A percentile compares a stretch with the other conserved stretches of the same genome.
These are phyloP conservation scores for Sprattus sprattus DNA, from an alignment of 2,113 vertebrate genomes.

Conservation along the genomic window DNA sequence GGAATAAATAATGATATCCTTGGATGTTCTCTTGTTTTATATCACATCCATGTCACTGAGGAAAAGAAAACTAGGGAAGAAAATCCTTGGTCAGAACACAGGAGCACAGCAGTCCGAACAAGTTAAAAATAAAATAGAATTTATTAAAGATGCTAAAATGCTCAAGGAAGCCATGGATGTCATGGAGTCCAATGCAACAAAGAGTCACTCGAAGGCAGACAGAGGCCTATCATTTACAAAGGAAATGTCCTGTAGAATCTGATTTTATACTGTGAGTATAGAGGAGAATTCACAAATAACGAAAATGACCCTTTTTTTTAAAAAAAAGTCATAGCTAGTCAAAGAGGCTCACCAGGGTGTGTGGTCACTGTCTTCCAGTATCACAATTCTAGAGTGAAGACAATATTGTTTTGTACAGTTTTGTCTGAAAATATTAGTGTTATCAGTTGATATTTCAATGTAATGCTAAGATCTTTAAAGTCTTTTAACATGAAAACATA, in stretches of 20 bases:
- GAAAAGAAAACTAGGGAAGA: background rate
- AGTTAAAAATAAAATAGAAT: constrained; percentile 45
- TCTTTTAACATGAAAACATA: constrained; percentile 11
- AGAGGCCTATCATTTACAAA: constrained; percentile 45
- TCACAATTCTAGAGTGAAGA: background rate
- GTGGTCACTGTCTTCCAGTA: background rate
- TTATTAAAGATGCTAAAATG: constrained; percentile 53
- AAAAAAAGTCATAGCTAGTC: background rate
- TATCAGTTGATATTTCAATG: constrained; percentile 17
- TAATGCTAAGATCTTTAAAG: background rate
- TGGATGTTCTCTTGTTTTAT: background rate
- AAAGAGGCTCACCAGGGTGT: background rate
- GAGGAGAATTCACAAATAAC: constrained; percentile 1
- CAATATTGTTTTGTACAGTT: constrained; percentile 3
- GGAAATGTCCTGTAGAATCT: constrained; percentile 2
- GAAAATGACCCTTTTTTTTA: background rate
- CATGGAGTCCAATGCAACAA: constrained; percentile 43
- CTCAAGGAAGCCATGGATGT: constrained; percentile 45
- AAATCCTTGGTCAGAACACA: background rate
- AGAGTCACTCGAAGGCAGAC: constrained; percentile 40
- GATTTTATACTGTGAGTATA: constrained; percentile 24
- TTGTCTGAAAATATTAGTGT: background rate
- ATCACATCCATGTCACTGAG: background rate
- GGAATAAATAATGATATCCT: background rate
- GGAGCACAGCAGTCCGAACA: constrained; percentile 28